Conservation (phyloP, 2,797 vertebrate species). For the Passerculus sandwichensis region DNA sequence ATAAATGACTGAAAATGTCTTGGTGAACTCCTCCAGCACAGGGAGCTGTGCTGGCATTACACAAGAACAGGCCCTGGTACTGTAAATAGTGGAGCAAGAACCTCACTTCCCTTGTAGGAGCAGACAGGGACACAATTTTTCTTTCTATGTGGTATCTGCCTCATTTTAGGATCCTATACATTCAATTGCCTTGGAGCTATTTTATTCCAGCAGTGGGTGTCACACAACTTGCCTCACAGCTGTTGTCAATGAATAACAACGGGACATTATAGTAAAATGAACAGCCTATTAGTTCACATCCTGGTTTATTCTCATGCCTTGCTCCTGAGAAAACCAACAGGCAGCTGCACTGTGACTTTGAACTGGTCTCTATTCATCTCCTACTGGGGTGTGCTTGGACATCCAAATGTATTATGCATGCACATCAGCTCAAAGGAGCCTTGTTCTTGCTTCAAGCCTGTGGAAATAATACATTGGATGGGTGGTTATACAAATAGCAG, state of each 20-base stretch:
- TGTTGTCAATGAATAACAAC: slow-evolving; percentile 29
- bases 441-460: neutral
- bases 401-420: slow-evolving; percentile 17
- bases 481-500: slow-evolving; percentile 30
- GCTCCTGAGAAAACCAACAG: neutral
- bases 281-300: slow-evolving; percentile 24
- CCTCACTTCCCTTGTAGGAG: neutral
- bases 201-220: neutral
- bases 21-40: neutral
- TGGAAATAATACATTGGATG: slow-evolving; percentile 25
- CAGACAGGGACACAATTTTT: neutral
- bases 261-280: neutral
- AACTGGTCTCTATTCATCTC: slow-evolving; percentile 12
- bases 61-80: neutral
- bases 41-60: neutral
- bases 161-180: neutral
- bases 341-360: slow-evolving; percentile 62
- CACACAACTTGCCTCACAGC: slow-evolving; percentile 21
- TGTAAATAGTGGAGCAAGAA: neutral
- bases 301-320: neutral
- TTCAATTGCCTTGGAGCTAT: neutral
- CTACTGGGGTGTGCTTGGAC: neutral
- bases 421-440: neutral
- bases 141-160: accelerated
- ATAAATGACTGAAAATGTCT: neutral